Percentiles rank a stretch among this genome's conserved stretches.
Conservation (phyloP, 2,113 vertebrate species). For the Protomyctophum bolini region DNA sequence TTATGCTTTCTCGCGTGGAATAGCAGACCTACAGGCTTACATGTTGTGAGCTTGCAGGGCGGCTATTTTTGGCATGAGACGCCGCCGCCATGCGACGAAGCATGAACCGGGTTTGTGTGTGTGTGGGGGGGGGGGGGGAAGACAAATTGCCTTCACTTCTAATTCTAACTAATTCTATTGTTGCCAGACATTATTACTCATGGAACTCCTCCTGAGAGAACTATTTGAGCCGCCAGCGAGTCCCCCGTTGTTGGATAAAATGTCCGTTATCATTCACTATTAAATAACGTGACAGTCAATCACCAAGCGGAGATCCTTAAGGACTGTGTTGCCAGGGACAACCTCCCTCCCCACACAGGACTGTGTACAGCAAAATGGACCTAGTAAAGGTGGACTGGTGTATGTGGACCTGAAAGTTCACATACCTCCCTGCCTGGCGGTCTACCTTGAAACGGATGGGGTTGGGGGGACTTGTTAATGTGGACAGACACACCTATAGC, state of each 20-base stretch:
- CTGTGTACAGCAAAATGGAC: constrained; percentile 51
- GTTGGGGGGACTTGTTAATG: not conserved
- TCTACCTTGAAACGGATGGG: constrained; percentile 16
- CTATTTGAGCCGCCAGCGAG: constrained; percentile 22
- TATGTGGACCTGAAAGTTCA: not conserved
- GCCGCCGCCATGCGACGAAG: too few relatives aligned
- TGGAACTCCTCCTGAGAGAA: not conserved
- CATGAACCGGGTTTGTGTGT: too few relatives aligned
- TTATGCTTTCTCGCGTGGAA: too few relatives aligned
- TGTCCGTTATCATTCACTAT: constrained; percentile 27
- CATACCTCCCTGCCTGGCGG: not conserved
- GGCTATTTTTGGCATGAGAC: too few relatives aligned
- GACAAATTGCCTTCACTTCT: too few relatives aligned
- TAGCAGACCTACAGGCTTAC: too few relatives aligned
- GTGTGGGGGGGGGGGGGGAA: too few relatives aligned
- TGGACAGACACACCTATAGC: constrained; percentile 22
- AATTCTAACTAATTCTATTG: too few relatives aligned
- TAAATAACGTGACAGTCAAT: constrained; percentile 4
- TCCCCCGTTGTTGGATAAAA: constrained; percentile 37
- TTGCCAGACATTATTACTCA: too few relatives aligned
- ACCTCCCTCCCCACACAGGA: not conserved
- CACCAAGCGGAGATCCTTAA: constrained; percentile 8
- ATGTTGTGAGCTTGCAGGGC: too few relatives aligned
- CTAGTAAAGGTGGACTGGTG: not conserved
- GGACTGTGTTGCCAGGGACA: constrained; percentile 33